Evolutionary conservation across 2,888 invertebrate species (phyloP), one percentile per base, ranked within the genome.

Genomic region (Heteropelma amictum): DNA sequence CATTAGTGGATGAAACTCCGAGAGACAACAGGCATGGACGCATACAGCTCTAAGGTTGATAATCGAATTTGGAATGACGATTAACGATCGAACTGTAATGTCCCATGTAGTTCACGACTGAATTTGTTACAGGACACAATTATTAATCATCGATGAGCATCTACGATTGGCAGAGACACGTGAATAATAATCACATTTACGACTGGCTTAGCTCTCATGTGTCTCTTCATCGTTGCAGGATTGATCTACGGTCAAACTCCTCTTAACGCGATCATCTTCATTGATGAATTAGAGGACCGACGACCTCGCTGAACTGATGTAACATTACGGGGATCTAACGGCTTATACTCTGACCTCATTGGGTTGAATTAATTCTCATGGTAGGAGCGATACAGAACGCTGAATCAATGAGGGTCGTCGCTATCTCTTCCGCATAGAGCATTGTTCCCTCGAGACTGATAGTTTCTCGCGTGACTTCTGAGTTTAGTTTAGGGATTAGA

Each of bases 261-360:
- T n/a, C n/a, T n/a, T n/a, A n/a, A n/a, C n/a, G n/a, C 35, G 58
- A 21, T 49, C 64, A 30, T 63, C 33, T 33, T 68, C 68, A 69
- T 73, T 58, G 73, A 38, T 69, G 68, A 73, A 26, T 69, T 56
- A 68, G n/a, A n/a, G n/a, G n/a, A n/a, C 51, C 63, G 68, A 58
- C n/a, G 21, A 35, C 30, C 33, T 21, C 30, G 26, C 42, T 33
- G 49, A 53, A 58, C 53, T 19, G 3, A 23, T 17, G 12, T 40
- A 26, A 12, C 33, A 61, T 53, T 26, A n/a, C 53, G 30, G 3
- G n/a, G 3, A 19, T n/a, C 14, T 17, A 14, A 0, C 3, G 12
- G 3, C 7, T 40, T 5, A 7, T n/a, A 5, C 38, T 63, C 23
- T 19, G 40, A n/a, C 5, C 33, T 33, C 51, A 2, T 12, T 3